Evolutionary conservation across 2,113 vertebrate genomes (phyloP).

Genomic region (Gadus macrocephalus): DNA sequence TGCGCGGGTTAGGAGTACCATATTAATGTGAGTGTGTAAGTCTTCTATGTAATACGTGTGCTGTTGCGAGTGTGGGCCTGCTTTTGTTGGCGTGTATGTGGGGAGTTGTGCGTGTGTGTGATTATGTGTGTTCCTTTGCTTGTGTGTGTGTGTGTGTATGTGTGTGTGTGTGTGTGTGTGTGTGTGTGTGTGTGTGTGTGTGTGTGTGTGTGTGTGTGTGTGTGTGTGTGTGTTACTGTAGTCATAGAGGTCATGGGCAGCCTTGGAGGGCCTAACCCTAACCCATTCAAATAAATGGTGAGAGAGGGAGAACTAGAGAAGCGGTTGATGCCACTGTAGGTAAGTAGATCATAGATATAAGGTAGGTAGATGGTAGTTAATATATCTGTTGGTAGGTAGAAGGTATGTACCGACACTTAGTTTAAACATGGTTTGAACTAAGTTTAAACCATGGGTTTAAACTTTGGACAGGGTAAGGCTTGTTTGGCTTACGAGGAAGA

Average conservation of each 20-base stretch:
- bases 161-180: neutral
- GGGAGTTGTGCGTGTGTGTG: neutral
- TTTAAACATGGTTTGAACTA: too few species aligned
- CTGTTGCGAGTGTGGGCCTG: neutral
- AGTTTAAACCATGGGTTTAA: too few species aligned
- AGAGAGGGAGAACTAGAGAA: too few species aligned
- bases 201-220: neutral
- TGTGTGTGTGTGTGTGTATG: neutral
- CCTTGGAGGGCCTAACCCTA: slow-evolving; percentile 7
- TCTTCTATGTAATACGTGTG: too few species aligned
- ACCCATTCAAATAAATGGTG: too few species aligned
- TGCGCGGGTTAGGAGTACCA: too few species aligned
- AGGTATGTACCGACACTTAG: slow-evolving; percentile 47
- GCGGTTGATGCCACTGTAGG: too few species aligned
- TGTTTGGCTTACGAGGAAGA: slow-evolving; percentile 46
- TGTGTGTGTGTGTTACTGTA: slow-evolving; percentile 18
- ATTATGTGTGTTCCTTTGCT: neutral
- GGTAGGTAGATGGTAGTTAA: neutral
- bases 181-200: neutral
- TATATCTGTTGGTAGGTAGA: neutral
- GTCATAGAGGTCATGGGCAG: slow-evolving; percentile 37
- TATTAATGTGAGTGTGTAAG: too few species aligned
- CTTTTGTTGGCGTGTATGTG: neutral
- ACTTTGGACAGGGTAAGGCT: slow-evolving; percentile 55
- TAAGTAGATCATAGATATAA: too few species aligned